Conservation (phyloP, 2,113 vertebrate genomes). For the Embiotoca jacksoni region DNA sequence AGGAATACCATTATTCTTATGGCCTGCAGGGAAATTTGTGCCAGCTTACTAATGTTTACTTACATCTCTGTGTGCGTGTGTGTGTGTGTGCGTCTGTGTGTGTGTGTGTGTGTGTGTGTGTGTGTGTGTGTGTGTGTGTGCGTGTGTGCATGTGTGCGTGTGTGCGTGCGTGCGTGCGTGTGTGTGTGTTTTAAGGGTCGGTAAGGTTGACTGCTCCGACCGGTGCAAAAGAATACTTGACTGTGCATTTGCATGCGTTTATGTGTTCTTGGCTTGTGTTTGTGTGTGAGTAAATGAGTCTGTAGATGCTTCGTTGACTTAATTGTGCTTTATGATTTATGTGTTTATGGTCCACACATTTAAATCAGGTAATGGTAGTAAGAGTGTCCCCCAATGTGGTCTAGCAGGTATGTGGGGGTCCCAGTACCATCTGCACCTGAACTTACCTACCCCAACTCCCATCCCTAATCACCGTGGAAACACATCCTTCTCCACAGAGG, state of each 20-base stretch:
- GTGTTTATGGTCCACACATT: not conserved
- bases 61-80: slow-evolving; percentile 31
- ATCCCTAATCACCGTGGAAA: slow-evolving; percentile 22
- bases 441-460: no score
- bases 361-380: not conserved
- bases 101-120: no score
- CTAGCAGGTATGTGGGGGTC: no score
- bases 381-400: no score
- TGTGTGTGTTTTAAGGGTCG: not conserved
- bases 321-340: not conserved
- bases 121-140: not conserved
- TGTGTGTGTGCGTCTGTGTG: not conserved
- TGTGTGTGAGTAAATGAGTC: not conserved
- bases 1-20: slow-evolving; percentile 30
- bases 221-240: not conserved
- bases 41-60: slow-evolving; percentile 42
- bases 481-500: not conserved
- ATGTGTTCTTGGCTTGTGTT: not conserved
- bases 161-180: slow-evolving; percentile 10
- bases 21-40: slow-evolving; percentile 34
- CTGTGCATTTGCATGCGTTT: not conserved
- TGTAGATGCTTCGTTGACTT: not conserved
- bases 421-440: no score
- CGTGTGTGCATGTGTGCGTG: slow-evolving; percentile 16
- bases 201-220: slow-evolving; percentile 4